Base-by-base conservation (phyloP, 2,797 vertebrate species). In the Nasua narica region DNA sequence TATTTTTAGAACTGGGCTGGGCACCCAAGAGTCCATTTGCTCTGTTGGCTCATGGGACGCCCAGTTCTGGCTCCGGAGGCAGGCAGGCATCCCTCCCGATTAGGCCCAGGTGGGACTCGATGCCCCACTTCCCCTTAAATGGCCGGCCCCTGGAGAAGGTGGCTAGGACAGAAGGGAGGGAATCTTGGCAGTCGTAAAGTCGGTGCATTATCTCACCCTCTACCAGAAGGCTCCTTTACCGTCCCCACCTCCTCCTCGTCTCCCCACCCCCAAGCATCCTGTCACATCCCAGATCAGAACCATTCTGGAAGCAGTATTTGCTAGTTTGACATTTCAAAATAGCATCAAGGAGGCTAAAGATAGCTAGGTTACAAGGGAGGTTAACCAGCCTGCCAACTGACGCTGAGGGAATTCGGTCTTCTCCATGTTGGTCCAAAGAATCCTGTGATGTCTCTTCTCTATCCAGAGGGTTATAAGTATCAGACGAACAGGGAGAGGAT, bases 271-370 rank as follows among this genome's bases (percentile, higher is more conserved):
- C 87, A 96, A 37, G 62, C 95, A 96, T 97, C 96, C 91, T 97
- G 96, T 92, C 91, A 96, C 79, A 94, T 81, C 95, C 82, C 95
- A 89, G 87, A 95, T 97, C 91, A 91, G 95, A 97, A 52, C 86
- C 83, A 60, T 95, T 96, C 95, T 98, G 96, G 97, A 97, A 97
- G 96, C 96, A 92, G 94, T 94, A 85, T 97, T 97, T 97, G 96
- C 97, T 97, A 90, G 94, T 96, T 93, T 97, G 97, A 97, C 96
- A 97, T 97, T 97, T 97, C 91, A 97, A 97, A 98, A 98, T 96
- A 98, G 95, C 93, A 96, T 96, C 87, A 81, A 94, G 96, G 65
- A 95, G 48, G 96, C 97, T 98, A 97, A 98, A 97, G 95, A 98
- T 97, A 97, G 95, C 87, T 91, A 78, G 97, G 97, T 98, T 96